These are phyloP conservation scores for Zeus faber DNA, from an alignment of 2,113 vertebrate genomes.

Conservation along the genomic window DNA sequence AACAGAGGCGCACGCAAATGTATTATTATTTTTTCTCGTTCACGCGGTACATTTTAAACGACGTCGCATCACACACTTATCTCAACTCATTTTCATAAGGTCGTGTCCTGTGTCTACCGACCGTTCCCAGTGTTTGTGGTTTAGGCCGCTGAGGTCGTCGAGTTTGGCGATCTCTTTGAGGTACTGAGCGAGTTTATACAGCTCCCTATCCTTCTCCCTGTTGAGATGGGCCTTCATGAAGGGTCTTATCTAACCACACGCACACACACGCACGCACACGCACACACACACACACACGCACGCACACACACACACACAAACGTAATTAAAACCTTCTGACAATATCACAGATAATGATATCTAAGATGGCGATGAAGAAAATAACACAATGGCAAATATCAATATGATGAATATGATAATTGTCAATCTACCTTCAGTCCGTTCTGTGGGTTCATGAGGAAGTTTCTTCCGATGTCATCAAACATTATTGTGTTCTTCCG, in stretches of 20 bases:
- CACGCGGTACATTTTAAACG: background rate
- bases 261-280: slow-evolving; percentile 20
- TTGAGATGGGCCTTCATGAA: slow-evolving; percentile 99
- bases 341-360: too few relatives aligned
- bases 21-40: background rate
- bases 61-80: background rate
- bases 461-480: slow-evolving; percentile 97
- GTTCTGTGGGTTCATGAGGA: slow-evolving; percentile 99
- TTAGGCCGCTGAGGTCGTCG: slow-evolving; percentile 92
- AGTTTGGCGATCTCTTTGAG: slow-evolving; percentile 97
- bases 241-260: slow-evolving; percentile 84
- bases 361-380: too few relatives aligned
- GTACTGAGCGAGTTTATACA: slow-evolving; percentile 96
- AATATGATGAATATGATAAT: too few relatives aligned
- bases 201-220: slow-evolving; percentile 95
- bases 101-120: slow-evolving; percentile 55
- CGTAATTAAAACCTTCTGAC: too few relatives aligned
- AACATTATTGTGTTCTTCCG: slow-evolving; percentile 99
- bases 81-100: background rate
- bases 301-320: background rate
- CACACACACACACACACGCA: background rate
- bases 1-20: background rate
- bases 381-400: background rate
- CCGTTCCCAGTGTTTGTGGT: slow-evolving; percentile 99
- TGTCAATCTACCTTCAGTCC: slow-evolving; percentile 87